phyloP scores from a whole-genome alignment of 2,797 vertebrate species.

The Paratrypauchen microcephalus region DNA sequence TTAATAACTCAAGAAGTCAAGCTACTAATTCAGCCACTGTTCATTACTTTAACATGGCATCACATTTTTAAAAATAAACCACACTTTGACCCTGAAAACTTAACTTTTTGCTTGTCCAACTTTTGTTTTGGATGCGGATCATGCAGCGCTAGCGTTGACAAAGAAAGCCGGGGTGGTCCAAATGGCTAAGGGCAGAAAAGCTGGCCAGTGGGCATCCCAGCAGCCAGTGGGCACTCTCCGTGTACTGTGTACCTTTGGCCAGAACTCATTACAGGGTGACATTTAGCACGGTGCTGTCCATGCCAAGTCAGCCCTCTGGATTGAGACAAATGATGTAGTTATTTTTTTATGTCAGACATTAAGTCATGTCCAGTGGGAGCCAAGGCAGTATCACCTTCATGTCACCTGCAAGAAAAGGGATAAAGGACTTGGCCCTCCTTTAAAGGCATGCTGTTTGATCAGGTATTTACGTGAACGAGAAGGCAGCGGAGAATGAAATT shows the following conservation, averaged over 20 bases:
- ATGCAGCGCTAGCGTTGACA: conserved; percentile 57
- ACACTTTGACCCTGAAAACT: conserved; percentile 8
- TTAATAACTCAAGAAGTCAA: neutral
- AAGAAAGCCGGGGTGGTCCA: conserved; percentile 73
- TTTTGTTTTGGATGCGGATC: conserved; percentile 72
- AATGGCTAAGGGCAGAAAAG: conserved; percentile 75
- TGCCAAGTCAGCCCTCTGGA: conserved; percentile 82
- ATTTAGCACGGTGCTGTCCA: conserved; percentile 80
- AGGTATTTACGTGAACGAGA: conserved; percentile 27
- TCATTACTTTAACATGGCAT: conserved; percentile 3
- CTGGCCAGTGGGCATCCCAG: conserved; percentile 77
- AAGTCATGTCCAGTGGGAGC: conserved; percentile 72
- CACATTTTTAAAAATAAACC: neutral
- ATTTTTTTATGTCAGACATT: conserved; percentile 80
- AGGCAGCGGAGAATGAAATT: conserved; percentile 19
- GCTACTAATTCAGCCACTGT: neutral
- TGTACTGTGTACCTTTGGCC: conserved; percentile 77
- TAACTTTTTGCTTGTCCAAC: conserved; percentile 62
- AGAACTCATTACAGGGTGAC: conserved; percentile 82
- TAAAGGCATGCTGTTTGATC: conserved; percentile 26
- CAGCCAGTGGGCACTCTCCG: conserved; percentile 79
- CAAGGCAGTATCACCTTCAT: conserved; percentile 73
- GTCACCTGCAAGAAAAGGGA: conserved; percentile 60
- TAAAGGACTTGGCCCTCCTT: conserved; percentile 46
- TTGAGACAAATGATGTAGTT: conserved; percentile 81